A percentile compares a stretch with the other conserved stretches of the same genome.
Evolutionary conservation across 2,113 vertebrate species (phyloP).

Genomic region (Heteronetta atricapilla): DNA sequence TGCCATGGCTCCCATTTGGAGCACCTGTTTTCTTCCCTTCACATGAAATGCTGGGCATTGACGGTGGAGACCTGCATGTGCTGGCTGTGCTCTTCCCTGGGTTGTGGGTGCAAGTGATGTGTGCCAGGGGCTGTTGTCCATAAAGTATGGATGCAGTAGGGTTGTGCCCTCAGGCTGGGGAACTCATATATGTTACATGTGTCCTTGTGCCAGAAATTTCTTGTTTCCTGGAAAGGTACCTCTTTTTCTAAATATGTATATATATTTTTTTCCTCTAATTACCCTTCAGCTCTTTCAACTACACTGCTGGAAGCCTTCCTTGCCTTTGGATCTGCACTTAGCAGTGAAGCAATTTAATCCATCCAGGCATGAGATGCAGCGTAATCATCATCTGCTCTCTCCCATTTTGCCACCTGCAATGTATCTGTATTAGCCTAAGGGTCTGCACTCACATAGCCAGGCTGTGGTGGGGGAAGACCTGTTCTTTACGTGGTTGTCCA

Average conservation of each 20-base stretch:
- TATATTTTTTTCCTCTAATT: neutral
- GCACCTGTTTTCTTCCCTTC: neutral
- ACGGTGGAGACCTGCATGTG: neutral
- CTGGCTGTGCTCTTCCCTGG: fast-evolving
- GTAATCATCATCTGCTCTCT: conserved; percentile 9
- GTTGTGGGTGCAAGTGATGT: neutral
- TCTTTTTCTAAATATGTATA: neutral
- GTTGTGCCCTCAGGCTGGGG: neutral
- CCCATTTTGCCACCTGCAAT: conserved; percentile 2
- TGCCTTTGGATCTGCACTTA: conserved; percentile 19
- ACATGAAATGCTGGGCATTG: neutral
- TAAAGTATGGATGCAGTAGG: neutral
- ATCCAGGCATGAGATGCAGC: neutral
- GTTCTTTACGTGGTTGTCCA: neutral
- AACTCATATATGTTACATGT: fast-evolving
- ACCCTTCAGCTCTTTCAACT: neutral
- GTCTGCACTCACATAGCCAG: neutral
- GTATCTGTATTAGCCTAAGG: neutral
- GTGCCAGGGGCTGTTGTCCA: neutral
- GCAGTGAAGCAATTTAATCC: conserved; percentile 24
- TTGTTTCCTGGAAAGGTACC: neutral
- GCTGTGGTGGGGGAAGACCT: neutral
- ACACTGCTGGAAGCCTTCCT: neutral
- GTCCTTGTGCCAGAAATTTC: neutral
- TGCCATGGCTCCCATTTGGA: neutral